Conservation (phyloP, 2,113 vertebrate genomes). For the Ceyx cyanopectus region DNA sequence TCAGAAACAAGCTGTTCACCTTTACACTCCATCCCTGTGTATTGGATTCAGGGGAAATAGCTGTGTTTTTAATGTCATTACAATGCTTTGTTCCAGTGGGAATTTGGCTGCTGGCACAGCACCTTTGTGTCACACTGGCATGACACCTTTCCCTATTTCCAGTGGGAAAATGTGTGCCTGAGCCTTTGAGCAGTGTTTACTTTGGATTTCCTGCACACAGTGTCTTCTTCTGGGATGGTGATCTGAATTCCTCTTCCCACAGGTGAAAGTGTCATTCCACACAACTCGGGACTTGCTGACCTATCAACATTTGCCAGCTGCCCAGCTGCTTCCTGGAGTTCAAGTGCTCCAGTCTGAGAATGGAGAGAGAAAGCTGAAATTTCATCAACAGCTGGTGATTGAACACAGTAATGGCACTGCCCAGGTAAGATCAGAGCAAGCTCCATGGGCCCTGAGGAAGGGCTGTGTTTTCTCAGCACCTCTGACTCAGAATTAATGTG, state of each 20-base stretch:
- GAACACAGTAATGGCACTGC: conserved; percentile 81
- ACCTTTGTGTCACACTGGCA: neutral
- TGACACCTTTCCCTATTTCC: neutral
- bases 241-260: neutral
- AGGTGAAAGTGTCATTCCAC: conserved; percentile 90
- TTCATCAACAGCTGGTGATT: conserved; percentile 83
- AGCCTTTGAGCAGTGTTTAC: neutral
- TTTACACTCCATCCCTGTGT: neutral
- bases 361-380: conserved; percentile 79
- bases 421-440: conserved; percentile 76
- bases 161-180: neutral
- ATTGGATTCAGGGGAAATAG: conserved; percentile 5
- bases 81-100: conserved; percentile 33
- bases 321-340: conserved; percentile 74
- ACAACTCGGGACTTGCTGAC: conserved; percentile 83
- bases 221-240: neutral
- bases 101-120: conserved; percentile 22
- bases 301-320: conserved; percentile 69
- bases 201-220: conserved; percentile 1
- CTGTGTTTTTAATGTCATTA: neutral
- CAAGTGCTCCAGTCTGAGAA: conserved; percentile 64
- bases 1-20: neutral
- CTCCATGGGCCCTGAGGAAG: neutral
- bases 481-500: neutral
- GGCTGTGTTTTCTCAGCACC: neutral